phyloP scores from a whole-genome alignment of 1,140 invertebrate species.

The Trichogramma pretiosum region DNA sequence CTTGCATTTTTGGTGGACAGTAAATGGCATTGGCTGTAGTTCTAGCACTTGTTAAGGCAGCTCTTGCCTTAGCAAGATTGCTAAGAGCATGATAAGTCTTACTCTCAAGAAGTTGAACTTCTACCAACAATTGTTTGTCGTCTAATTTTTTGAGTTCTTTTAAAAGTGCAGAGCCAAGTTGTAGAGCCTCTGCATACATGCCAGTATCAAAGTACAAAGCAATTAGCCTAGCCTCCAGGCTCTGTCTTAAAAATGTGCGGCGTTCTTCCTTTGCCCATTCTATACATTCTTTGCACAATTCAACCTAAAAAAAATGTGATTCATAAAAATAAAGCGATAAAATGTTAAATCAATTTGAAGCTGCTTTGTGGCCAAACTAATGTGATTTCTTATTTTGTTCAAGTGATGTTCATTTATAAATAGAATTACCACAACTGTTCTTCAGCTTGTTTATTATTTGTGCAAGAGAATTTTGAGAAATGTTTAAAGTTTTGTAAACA shows the following conservation, averaged over 20 bases:
- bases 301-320: slow-evolving; percentile 43
- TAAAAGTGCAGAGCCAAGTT: slow-evolving; percentile 74
- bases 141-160: slow-evolving; percentile 97
- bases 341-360: too few relatives aligned
- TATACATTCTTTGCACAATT: slow-evolving; percentile 94
- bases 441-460: too few relatives aligned
- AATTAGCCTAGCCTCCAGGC: slow-evolving; percentile 85
- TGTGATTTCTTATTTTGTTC: too few relatives aligned
- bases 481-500: too few relatives aligned
- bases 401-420: not conserved
- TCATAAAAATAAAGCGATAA: not conserved
- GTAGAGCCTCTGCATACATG: slow-evolving; percentile 78
- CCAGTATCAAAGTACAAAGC: slow-evolving; percentile 91
- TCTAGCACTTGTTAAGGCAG: slow-evolving; percentile 92
- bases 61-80: slow-evolving; percentile 93
- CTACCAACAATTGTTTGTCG: slow-evolving; percentile 96
- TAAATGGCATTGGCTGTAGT: slow-evolving; percentile 99
- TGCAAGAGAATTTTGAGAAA: too few relatives aligned
- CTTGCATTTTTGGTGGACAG: slow-evolving; percentile 96
- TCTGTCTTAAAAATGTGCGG: slow-evolving; percentile 92
- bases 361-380: too few relatives aligned
- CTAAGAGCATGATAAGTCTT: slow-evolving; percentile 97
- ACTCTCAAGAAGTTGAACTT: slow-evolving; percentile 93
- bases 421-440: too few relatives aligned
- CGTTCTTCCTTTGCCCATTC: slow-evolving; percentile 98